A percentile compares a stretch with the other conserved stretches of the same genome.
phyloP scores from a whole-genome alignment of 2,113 vertebrate genomes.

The Festucalex cinctus region DNA sequence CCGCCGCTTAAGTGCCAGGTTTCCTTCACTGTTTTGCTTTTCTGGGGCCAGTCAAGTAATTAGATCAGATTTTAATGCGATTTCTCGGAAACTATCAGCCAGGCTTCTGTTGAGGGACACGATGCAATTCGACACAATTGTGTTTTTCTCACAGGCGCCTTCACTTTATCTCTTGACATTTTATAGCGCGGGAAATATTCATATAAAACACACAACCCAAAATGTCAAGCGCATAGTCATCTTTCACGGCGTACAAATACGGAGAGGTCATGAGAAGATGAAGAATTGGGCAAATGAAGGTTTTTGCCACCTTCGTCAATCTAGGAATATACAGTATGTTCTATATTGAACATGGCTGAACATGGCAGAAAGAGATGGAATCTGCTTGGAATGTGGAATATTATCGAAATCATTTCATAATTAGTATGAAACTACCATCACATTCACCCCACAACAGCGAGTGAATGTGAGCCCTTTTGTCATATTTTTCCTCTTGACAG shows the following conservation, averaged over 20 bases:
- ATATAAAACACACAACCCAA: not conserved
- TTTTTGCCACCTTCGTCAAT: not conserved
- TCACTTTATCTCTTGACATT: conserved; percentile 5
- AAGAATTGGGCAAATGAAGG: conserved; percentile 8
- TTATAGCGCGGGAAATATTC: conserved; percentile 8
- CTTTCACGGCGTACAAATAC: conserved; percentile 1
- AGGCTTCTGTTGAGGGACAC: not conserved
- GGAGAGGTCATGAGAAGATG: conserved; percentile 5
- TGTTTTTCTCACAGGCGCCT: conserved; percentile 2
- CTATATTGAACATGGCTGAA: not conserved
- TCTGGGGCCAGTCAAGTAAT: conserved; percentile 5
- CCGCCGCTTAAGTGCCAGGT: conserved; percentile 7
- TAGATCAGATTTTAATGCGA: conserved; percentile 34
- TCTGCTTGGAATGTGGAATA: not conserved
- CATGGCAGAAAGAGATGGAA: not conserved
- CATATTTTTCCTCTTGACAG: conserved; percentile 28
- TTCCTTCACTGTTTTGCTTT: conserved; percentile 7
- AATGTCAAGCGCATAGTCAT: not conserved
- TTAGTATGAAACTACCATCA: no score
- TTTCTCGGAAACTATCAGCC: conserved; percentile 15
- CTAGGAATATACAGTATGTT: not conserved
- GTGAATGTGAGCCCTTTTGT: not conserved
- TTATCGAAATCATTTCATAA: no score
- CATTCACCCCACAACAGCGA: not conserved
- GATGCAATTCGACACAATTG: not conserved